These are phyloP conservation scores for Otolemur crassicaudatus DNA, from an alignment of 2,797 vertebrate genomes.

Conservation along the genomic window DNA sequence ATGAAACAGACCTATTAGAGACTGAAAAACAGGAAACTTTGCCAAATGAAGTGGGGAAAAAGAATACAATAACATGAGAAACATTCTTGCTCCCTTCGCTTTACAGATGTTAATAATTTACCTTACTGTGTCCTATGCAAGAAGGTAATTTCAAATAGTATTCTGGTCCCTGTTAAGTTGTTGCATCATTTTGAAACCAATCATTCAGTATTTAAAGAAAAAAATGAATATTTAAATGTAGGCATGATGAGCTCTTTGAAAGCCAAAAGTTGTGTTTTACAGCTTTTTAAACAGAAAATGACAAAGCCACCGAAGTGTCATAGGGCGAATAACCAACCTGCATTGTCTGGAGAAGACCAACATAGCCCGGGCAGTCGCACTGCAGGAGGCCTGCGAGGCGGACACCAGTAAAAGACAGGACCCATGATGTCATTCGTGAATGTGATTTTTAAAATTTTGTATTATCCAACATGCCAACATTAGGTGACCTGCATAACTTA, in stretches of 20 bases:
- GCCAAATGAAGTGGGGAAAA: background rate
- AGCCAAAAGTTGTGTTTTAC: background rate
- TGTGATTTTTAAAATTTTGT: background rate
- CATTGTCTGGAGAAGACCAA: too few relatives aligned
- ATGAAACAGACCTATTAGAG: background rate
- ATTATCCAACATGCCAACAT: background rate
- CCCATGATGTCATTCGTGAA: too few relatives aligned
- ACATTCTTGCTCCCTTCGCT: background rate
- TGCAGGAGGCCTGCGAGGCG: background rate
- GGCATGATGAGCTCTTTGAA: background rate
- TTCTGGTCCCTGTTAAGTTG: background rate
- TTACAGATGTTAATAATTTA: background rate
- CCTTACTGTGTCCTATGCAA: background rate
- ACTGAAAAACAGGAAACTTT: background rate
- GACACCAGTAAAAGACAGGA: background rate
- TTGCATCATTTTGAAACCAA: background rate
- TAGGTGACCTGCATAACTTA: background rate
- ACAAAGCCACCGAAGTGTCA: background rate
- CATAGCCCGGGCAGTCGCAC: background rate
- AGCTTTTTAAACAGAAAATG: background rate
- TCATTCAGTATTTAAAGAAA: background rate
- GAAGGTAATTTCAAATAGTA: background rate
- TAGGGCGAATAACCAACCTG: too few relatives aligned
- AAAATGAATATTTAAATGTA: background rate
- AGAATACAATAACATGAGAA: background rate